phyloP scores from a whole-genome alignment of 1,140 invertebrate genomes.

The Musca vetustissima region DNA sequence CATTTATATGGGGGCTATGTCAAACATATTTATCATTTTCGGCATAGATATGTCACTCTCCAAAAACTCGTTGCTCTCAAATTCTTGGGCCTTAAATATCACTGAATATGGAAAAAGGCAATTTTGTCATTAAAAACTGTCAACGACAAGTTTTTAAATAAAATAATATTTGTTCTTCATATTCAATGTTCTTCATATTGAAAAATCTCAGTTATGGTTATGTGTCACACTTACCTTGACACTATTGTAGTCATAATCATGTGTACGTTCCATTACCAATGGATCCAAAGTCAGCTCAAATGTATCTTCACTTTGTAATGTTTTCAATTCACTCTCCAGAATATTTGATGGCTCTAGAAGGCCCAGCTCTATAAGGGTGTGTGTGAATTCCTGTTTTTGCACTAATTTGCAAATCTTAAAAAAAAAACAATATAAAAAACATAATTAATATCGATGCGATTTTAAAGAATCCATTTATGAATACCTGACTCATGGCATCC shows the following conservation, averaged over 20 bases:
- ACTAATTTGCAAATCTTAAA: constrained; percentile 59
- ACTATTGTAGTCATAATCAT: constrained; percentile 45
- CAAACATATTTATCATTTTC: no score
- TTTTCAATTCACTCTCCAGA: constrained; percentile 34
- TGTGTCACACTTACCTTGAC: constrained; percentile 38
- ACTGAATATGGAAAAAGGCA: no score
- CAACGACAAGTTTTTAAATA: no score
- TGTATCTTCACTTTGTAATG: constrained; percentile 42
- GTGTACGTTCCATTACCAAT: constrained; percentile 30
- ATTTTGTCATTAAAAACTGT: no score
- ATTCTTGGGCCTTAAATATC: no score
- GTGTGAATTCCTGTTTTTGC: constrained; percentile 63
- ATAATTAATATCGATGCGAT: no score
- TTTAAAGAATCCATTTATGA: not conserved
- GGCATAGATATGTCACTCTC: no score
- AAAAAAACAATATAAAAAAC: not conserved
- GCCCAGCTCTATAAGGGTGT: constrained; percentile 60
- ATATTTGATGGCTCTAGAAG: constrained; percentile 54
- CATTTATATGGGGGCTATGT: no score
- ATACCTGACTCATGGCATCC: constrained; percentile 54
- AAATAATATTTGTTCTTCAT: no score
- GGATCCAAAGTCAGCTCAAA: constrained; percentile 28
- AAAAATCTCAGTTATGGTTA: not conserved
- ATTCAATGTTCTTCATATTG: no score
- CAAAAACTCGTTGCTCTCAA: no score